Base-by-base conservation (phyloP, 2,888 invertebrate genomes). In the Matsumyia berberina region DNA sequence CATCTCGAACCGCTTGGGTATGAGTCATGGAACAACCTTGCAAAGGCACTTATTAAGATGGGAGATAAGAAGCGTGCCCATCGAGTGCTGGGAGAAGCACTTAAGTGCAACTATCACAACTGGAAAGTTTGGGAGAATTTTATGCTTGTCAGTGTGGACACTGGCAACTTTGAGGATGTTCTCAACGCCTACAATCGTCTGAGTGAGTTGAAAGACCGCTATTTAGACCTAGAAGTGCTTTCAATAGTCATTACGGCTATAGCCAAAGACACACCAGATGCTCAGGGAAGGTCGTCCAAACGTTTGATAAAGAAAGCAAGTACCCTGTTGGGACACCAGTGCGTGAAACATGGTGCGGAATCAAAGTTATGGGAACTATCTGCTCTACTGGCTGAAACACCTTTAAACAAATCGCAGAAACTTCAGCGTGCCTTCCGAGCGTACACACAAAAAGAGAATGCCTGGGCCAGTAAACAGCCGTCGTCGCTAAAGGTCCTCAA, bases 1-100 rank as follows among this genome's bases (percentile, higher is more conserved):
- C 94, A 94, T 87, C 92, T 99, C n/a, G 98, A 98, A 88, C 95
- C 95, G 0, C 93, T 95, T 92, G 96, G 96, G 69, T 99, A 97
- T 91, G 98, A 99, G 92, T 98, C 98, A 0, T 99, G 99, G 99
- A 99, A 98, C 92, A 99, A 99, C 91, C 93, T 99, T 77, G 97
- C 98, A 11, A 97, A 98, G 89, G 97, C 97, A 2, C 97, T 98
- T 88, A 95, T 98, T 7, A 96, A 96, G 89, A 93, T 96, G 67
- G 96, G 96, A 0, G 96, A 99, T 89, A 98, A 97, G 92, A 93
- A 94, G 76, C 94, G 96, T 73, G 99, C 98, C 0, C 96, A 97
- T 92, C 94, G 95, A 67, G 95, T 97, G 3, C 92, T 98, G 0
- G 94, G 96, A 88, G 98, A 99, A 91, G 96, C 99, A 0, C 92